These are phyloP conservation scores for Dryobates pubescens DNA, from an alignment of 2,797 vertebrate genomes.

Conservation along the genomic window DNA sequence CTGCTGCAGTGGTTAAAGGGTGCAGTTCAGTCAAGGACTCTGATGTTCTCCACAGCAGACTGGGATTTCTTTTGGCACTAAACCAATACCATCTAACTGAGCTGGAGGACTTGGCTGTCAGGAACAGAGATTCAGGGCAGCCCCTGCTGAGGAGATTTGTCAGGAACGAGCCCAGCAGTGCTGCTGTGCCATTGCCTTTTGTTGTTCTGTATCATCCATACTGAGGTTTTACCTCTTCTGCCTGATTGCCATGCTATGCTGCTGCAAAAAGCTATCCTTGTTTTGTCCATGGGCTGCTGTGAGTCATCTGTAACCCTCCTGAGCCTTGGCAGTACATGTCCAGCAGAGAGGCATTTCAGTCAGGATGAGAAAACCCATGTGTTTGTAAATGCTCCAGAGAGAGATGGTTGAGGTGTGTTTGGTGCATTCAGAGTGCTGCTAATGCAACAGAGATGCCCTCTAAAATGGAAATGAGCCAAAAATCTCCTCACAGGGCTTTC, in stretches of 20 bases:
- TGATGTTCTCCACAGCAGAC: neutral
- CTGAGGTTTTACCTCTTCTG: neutral
- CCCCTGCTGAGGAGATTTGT: accelerated
- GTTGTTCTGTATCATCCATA: neutral
- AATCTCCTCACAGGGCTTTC: neutral
- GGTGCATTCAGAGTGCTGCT: neutral
- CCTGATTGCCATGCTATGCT: neutral
- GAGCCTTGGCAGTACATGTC: neutral
- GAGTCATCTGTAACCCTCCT: accelerated
- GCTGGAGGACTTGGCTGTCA: neutral
- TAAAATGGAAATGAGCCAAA: neutral
- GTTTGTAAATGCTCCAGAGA: neutral
- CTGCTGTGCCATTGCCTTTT: neutral
- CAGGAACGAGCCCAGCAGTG: neutral
- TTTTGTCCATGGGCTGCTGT: neutral
- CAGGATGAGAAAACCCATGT: neutral
- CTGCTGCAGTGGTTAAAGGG: neutral
- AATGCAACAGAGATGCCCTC: neutral
- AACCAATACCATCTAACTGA: neutral
- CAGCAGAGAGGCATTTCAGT: neutral
- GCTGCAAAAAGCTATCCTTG: neutral
- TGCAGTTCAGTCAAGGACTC: neutral
- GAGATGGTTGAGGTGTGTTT: accelerated
- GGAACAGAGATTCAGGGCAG: neutral
- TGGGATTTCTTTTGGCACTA: neutral